phyloP scores from a whole-genome alignment of 2,797 vertebrate genomes.

The Enteromius fasciolatus region DNA sequence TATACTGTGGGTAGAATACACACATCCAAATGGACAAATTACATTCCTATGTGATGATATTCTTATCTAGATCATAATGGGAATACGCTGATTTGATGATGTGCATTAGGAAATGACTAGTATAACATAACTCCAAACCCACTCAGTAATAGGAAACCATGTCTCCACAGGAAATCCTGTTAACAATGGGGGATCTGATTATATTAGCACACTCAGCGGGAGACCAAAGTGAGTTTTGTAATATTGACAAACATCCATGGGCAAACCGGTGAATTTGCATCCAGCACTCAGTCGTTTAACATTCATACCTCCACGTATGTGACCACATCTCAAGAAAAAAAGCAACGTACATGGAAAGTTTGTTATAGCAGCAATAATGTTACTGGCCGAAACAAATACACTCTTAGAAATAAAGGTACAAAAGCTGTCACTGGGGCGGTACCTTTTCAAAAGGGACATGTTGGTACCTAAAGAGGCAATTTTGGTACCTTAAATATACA shows the following conservation, averaged over 20 bases:
- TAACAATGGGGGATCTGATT: slow-evolving; percentile 21
- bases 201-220: neutral
- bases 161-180: slow-evolving; percentile 21
- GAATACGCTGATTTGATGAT: slow-evolving; percentile 3
- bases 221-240: slow-evolving; percentile 5
- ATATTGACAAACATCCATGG: slow-evolving; percentile 31
- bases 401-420: too few relatives aligned
- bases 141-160: slow-evolving; percentile 17
- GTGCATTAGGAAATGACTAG: slow-evolving; percentile 25
- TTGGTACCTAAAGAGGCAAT: too few relatives aligned
- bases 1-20: neutral
- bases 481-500: too few relatives aligned
- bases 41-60: slow-evolving; percentile 10
- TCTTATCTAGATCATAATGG: slow-evolving; percentile 28
- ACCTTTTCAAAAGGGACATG: too few relatives aligned
- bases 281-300: neutral
- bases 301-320: neutral
- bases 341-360: neutral
- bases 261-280: neutral
- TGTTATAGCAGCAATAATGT: neutral
- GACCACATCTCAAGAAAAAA: neutral
- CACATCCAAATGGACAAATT: neutral
- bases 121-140: slow-evolving; percentile 10
- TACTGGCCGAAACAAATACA: neutral
- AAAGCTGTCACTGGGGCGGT: too few relatives aligned